These are phyloP conservation scores for Drosophila limbata DNA, from an alignment of 2,888 invertebrate species.

Conservation along the genomic window DNA sequence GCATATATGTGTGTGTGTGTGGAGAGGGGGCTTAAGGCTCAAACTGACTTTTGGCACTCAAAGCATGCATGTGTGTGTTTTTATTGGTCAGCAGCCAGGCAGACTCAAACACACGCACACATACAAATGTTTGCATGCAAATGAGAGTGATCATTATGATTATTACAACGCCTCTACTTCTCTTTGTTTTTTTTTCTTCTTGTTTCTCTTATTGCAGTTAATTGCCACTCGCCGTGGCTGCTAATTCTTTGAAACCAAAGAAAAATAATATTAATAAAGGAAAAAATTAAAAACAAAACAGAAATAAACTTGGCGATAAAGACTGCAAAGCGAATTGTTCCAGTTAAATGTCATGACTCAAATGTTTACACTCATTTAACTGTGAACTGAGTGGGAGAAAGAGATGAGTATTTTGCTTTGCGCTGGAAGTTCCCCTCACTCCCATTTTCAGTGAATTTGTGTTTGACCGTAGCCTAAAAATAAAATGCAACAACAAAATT, in stretches of 20 bases:
- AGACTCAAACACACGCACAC: neutral
- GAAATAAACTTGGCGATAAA: conserved; percentile 35
- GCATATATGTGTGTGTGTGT: neutral
- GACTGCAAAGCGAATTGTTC: conserved; percentile 45
- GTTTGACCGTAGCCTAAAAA: conserved; percentile 21
- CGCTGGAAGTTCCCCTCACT: conserved; percentile 3
- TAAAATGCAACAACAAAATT: conserved; percentile 9
- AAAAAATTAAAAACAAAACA: neutral
- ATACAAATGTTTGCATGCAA: conserved; percentile 10
- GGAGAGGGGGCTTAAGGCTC: too few relatives aligned
- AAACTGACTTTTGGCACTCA: too few relatives aligned
- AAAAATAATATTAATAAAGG: neutral
- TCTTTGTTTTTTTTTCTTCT: neutral
- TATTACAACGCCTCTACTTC: conserved; percentile 6
- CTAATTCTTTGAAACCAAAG: conserved; percentile 18
- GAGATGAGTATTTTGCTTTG: conserved; percentile 7
- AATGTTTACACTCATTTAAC: conserved; percentile 46
- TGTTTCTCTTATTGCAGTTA: neutral
- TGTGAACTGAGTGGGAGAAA: conserved; percentile 25
- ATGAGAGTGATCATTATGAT: conserved; percentile 14
- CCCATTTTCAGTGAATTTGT: conserved; percentile 12
- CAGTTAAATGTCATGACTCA: conserved; percentile 56
- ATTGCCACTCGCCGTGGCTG: conserved; percentile 1
- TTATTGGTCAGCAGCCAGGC: conserved; percentile 1
- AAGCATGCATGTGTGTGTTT: neutral